phyloP scores from a whole-genome alignment of 2,888 invertebrate genomes.

The Merodon equestris region DNA sequence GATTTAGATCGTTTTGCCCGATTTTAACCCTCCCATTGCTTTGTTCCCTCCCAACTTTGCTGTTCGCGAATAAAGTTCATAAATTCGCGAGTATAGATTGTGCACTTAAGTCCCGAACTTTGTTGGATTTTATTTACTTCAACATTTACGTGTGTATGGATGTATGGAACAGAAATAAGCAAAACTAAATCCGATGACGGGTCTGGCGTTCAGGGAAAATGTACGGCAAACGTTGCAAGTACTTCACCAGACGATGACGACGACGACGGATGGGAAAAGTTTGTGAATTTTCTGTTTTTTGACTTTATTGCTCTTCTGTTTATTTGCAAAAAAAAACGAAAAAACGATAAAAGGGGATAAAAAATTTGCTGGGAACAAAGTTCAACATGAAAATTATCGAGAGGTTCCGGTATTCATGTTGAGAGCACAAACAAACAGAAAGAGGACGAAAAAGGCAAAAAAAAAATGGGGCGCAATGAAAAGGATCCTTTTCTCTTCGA shows the following conservation, averaged over 20 bases:
- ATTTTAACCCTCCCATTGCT: no score
- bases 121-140: neutral
- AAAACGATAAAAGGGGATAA: neutral
- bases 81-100: no score
- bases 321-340: constrained; percentile 2
- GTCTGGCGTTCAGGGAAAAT: constrained; percentile 45
- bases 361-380: constrained; percentile 41
- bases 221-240: constrained; percentile 55
- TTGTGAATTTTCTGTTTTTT: constrained; percentile 38
- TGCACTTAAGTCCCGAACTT: no score
- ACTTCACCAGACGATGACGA: constrained; percentile 30
- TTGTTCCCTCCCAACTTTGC: no score
- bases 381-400: constrained; percentile 51
- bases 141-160: neutral
- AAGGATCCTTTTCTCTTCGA: no score
- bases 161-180: neutral
- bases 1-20: no score
- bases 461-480: neutral
- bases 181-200: no score
- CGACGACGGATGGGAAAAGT: constrained; percentile 43
- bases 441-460: no score
- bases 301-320: neutral
- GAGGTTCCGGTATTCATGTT: constrained; percentile 12
- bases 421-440: neutral
- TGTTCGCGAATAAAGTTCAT: no score